phyloP scores from a whole-genome alignment of 2,113 vertebrate genomes.

The Rana temporaria region DNA sequence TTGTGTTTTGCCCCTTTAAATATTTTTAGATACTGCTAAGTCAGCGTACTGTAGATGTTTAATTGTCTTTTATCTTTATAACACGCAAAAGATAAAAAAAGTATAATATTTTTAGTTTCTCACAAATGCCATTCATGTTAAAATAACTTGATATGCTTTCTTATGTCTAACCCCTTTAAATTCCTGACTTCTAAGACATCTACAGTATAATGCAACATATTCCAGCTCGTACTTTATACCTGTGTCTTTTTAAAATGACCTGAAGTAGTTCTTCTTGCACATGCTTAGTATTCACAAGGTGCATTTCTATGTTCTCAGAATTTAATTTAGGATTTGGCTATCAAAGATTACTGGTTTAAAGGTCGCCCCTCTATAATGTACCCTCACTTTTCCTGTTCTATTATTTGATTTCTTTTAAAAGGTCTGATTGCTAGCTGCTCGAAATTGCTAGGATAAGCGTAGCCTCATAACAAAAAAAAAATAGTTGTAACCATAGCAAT shows the following conservation, averaged over 20 bases:
- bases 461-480: background rate
- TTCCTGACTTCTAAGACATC: too few species aligned
- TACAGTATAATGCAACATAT: too few species aligned
- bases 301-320: background rate
- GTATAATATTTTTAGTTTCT: too few species aligned
- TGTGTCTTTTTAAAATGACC: background rate
- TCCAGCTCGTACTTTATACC: too few species aligned
- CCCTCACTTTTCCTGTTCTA: background rate
- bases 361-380: background rate
- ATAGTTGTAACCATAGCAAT: slow-evolving; percentile 12
- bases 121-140: too few species aligned
- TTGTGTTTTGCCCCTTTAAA: too few species aligned
- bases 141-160: too few species aligned
- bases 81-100: too few species aligned
- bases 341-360: background rate
- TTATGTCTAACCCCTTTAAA: too few species aligned
- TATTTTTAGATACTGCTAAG: too few species aligned
- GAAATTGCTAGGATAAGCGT: background rate
- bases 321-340: background rate
- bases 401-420: background rate
- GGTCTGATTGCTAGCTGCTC: background rate
- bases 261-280: background rate
- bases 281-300: background rate
- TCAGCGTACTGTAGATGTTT: too few species aligned
- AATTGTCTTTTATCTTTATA: too few species aligned